A percentile compares a stretch with the other conserved stretches of the same genome.
These are phyloP conservation scores for Gonocerus acuteangulatus DNA, from an alignment of 2,888 invertebrate genomes.

Conservation along the genomic window DNA sequence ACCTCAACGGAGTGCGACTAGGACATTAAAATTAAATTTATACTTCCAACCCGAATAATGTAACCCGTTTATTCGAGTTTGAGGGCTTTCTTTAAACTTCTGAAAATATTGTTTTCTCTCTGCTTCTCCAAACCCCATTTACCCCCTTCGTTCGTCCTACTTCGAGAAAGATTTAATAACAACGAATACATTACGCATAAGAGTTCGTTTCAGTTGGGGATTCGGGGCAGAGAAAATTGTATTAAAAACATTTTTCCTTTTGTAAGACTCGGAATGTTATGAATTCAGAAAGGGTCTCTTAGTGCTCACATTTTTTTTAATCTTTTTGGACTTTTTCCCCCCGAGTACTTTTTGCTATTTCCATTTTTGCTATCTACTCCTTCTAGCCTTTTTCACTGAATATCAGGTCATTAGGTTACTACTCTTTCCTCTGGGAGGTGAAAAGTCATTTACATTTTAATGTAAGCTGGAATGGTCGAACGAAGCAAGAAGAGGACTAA, in stretches of 20 bases:
- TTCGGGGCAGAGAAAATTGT: constrained; percentile 12
- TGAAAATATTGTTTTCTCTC: too few relatives aligned
- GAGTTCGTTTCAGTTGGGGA: too few relatives aligned
- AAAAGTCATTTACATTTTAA: too few relatives aligned
- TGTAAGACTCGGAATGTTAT: not conserved
- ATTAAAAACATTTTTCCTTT: constrained; percentile 20
- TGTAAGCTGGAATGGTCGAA: too few relatives aligned
- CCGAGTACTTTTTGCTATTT: not conserved
- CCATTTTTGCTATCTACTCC: not conserved
- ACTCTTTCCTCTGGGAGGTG: too few relatives aligned
- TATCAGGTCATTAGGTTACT: not conserved
- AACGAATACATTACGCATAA: not conserved
- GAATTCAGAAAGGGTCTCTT: constrained; percentile 15
- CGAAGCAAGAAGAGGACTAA: too few relatives aligned
- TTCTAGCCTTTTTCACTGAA: not conserved
- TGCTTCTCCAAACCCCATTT: too few relatives aligned
- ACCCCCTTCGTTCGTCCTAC: too few relatives aligned
- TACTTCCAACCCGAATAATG: not conserved
- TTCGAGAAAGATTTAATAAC: constrained; percentile 13
- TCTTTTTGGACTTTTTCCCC: not conserved
- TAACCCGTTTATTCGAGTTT: too few relatives aligned
- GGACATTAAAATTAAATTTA: not conserved
- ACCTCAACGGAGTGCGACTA: not conserved
- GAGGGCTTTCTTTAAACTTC: too few relatives aligned
- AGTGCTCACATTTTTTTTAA: not conserved